Base-by-base conservation (phyloP, 2,797 vertebrate species). In the Sebastes glaucus region DNA sequence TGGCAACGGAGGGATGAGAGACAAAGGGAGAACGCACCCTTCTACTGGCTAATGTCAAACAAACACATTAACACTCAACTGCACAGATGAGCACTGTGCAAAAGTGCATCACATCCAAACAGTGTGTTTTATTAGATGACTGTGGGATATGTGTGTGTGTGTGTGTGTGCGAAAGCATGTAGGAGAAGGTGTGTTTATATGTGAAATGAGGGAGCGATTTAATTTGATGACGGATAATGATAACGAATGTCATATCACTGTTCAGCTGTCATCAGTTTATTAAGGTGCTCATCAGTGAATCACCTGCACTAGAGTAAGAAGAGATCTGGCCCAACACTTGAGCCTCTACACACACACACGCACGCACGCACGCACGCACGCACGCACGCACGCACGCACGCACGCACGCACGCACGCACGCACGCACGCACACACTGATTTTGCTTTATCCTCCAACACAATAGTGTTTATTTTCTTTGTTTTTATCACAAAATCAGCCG, bases 11-110 rank as follows among this genome's bases (percentile, higher is more conserved):
- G 72, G 83, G 72, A 81, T 73, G 65, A 55, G 68, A 85, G 87
- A 88, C 84, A 90, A 90, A 88, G 68, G 75, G 60, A 77, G 75
- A 82, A 73, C 1, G 82, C 87, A 84, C 73, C 52, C 56, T 67
- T 88, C 92, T 85, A 87, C 95, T 84, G 88, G 94, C 95, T 97
- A 96, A 97, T 97, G 97, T 97, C 96, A 35, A 35, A 96, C 96
- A 96, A 96, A 97, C 81, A 85, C 73, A 97, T 97, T 97, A 97
- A 96, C 96, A 96, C 95, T 96, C 96, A 97, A 97, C 95, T 96
- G 96, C 94, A 96, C 96, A 97, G 97, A 97, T 96, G 97, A 97
- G 96, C 96, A 65, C 66, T 79, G 74, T 20, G 30, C 73, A 95
- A 94, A 94, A 94, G 95, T 97, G 96, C 96, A 96, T 95, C 93